Percentiles rank a stretch among this genome's conserved stretches.
phyloP scores from a whole-genome alignment of 2,888 invertebrate species.

The Troides oblongomaculatus region DNA sequence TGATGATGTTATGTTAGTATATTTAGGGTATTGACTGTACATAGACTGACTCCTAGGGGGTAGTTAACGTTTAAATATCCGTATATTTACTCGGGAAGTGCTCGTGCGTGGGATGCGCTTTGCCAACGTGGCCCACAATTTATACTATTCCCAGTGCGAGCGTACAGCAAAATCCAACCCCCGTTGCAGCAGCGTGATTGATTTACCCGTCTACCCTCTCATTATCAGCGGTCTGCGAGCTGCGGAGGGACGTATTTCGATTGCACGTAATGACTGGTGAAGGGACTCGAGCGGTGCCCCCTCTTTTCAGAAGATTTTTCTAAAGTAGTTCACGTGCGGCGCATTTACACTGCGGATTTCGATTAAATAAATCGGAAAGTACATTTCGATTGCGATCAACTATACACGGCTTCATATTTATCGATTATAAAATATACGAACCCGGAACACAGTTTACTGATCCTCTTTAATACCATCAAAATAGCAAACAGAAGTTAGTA shows the following conservation, averaged over 20 bases:
- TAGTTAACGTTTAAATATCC: too few relatives aligned
- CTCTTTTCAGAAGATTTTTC: constrained; percentile 20
- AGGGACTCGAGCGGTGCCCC: constrained; percentile 19
- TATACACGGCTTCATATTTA: background rate
- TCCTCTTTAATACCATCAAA: too few relatives aligned
- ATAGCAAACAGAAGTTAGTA: too few relatives aligned
- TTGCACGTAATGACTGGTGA: constrained; percentile 21
- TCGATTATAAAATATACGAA: background rate
- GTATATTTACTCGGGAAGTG: too few relatives aligned
- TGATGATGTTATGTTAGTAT: too few relatives aligned
- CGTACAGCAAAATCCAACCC: constrained; percentile 15
- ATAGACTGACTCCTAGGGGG: too few relatives aligned
- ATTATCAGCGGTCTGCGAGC: constrained; percentile 19
- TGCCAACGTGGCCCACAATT: background rate
- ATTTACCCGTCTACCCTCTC: constrained; percentile 26
- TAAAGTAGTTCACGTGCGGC: constrained; percentile 17
- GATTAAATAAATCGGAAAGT: background rate
- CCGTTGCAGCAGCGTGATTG: constrained; percentile 21
- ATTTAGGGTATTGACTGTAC: too few relatives aligned
- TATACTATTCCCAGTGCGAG: background rate
- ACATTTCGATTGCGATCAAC: background rate
- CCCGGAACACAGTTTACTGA: too few relatives aligned
- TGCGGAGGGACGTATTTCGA: constrained; percentile 18
- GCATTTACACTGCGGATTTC: constrained; percentile 22
- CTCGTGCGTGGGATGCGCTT: background rate